phyloP scores from a whole-genome alignment of 2,113 vertebrate species.

The Barbus barbus region DNA sequence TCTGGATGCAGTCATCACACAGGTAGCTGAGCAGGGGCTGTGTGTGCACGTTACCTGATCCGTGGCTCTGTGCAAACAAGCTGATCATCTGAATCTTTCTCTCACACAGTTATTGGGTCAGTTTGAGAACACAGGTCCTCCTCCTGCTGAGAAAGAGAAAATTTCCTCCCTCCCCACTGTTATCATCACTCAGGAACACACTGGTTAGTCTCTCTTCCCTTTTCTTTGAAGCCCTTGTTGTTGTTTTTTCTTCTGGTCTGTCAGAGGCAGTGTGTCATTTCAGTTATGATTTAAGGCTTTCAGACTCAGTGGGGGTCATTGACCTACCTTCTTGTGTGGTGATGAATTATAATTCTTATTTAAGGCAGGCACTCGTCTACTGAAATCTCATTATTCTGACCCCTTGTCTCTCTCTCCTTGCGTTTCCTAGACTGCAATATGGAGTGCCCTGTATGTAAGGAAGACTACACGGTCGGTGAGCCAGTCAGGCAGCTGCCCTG shows the following conservation, averaged over 20 bases:
- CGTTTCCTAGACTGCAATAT: constrained; percentile 80
- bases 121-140: constrained; percentile 93
- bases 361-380: too few species aligned
- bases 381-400: background rate
- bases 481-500: constrained; percentile 93
- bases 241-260: background rate
- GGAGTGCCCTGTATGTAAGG: constrained; percentile 97
- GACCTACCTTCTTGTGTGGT: background rate
- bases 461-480: constrained; percentile 88
- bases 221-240: background rate
- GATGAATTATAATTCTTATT: constrained; percentile 23
- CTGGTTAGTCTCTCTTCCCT: constrained; percentile 74
- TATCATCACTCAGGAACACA: constrained; percentile 94
- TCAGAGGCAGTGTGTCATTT: background rate
- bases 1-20: constrained; percentile 94
- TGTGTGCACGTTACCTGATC: background rate
- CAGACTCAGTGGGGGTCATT: background rate
- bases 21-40: constrained; percentile 75
- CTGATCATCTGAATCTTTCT: constrained; percentile 7
- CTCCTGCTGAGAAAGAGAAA: constrained; percentile 94
- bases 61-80: background rate
- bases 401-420: background rate
- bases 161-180: constrained; percentile 93
- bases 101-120: constrained; percentile 87
- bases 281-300: background rate